Percentiles rank a stretch among this genome's conserved stretches.
Evolutionary conservation across 1,140 invertebrate genomes (phyloP).

Genomic region (Cherax destructor): DNA sequence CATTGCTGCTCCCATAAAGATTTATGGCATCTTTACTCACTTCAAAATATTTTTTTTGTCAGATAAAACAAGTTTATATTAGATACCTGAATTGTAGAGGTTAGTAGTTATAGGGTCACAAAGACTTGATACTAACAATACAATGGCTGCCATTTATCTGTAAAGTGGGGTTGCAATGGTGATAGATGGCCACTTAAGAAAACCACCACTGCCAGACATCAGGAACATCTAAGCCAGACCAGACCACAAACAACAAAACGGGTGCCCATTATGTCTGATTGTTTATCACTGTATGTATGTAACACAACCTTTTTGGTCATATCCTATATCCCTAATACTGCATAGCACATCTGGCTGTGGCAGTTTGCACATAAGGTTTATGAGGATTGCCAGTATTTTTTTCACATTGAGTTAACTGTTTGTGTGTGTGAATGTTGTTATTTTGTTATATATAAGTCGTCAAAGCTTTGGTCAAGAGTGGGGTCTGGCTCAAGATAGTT

Average conservation of each 20-base stretch:
- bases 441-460: slow-evolving; percentile 66
- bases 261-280: slow-evolving; percentile 64
- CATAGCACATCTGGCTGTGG: background rate
- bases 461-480: slow-evolving; percentile 60
- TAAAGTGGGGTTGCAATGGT: slow-evolving; percentile 47
- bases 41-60: slow-evolving; percentile 46
- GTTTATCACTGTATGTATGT: slow-evolving; percentile 46
- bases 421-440: slow-evolving; percentile 56
- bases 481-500: slow-evolving; percentile 65
- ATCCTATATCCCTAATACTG: slow-evolving; percentile 4
- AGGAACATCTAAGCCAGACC: slow-evolving; percentile 66
- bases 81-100: slow-evolving; percentile 41
- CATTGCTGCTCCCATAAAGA: slow-evolving; percentile 59
- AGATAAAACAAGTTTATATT: slow-evolving; percentile 49
- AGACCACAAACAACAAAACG: slow-evolving; percentile 61
- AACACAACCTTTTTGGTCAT: slow-evolving; percentile 12
- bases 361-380: slow-evolving; percentile 12
- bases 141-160: slow-evolving; percentile 56
- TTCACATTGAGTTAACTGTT: slow-evolving; percentile 44
- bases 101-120: slow-evolving; percentile 42
- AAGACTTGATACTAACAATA: slow-evolving; percentile 43
- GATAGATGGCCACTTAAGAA: slow-evolving; percentile 37
- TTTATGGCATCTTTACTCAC: slow-evolving; percentile 52
- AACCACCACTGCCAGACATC: slow-evolving; percentile 68
- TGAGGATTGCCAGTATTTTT: slow-evolving; percentile 11